These are phyloP conservation scores for Mesocricetus auratus DNA, from an alignment of 2,113 vertebrate species.

Conservation along the genomic window DNA sequence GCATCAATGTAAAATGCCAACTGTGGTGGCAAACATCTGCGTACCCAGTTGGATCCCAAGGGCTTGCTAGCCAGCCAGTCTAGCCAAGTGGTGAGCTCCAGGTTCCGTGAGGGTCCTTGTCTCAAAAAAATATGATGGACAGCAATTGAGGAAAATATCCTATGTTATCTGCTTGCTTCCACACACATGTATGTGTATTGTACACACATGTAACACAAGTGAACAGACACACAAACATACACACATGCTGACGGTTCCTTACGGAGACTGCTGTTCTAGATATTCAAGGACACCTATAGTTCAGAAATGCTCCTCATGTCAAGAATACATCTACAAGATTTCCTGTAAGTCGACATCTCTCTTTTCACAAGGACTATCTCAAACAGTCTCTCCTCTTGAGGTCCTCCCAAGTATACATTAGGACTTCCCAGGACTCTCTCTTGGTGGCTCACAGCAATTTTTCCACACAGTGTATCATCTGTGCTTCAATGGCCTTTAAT, in stretches of 20 bases:
- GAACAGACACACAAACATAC: neutral
- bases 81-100: neutral
- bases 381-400: neutral
- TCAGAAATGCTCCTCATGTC: neutral
- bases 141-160: neutral
- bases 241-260: neutral
- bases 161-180: no score
- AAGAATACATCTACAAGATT: neutral
- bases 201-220: neutral
- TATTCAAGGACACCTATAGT: neutral
- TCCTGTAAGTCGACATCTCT: neutral
- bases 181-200: neutral
- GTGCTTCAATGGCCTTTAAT: neutral
- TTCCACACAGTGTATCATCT: neutral
- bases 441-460: neutral
- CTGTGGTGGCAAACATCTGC: neutral
- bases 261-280: neutral
- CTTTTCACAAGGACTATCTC: neutral
- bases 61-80: no score
- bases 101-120: neutral
- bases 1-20: no score
- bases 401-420: neutral
- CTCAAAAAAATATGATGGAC: neutral
- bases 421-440: neutral
- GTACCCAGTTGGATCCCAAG: neutral